Conservation (phyloP, 2,113 vertebrate species). For the Corythornis cristatus region DNA sequence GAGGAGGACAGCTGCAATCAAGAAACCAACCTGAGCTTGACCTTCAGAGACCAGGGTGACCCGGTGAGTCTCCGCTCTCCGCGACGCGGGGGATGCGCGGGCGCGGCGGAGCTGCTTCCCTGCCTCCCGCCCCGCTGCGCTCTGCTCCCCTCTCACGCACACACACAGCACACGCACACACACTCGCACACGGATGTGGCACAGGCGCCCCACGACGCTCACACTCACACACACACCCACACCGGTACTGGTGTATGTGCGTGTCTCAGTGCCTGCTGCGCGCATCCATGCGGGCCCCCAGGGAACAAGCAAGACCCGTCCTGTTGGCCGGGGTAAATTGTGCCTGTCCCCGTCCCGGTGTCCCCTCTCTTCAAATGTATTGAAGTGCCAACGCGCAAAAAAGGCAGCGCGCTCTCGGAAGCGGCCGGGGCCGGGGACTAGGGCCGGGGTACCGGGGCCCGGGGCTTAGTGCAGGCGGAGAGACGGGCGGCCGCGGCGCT, state of each 20-base stretch:
- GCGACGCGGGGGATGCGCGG: slow-evolving; percentile 11
- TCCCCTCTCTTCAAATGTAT: neutral
- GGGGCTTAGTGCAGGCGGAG: neutral
- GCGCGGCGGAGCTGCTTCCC: neutral
- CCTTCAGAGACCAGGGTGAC: slow-evolving; percentile 74
- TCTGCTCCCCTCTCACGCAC: neutral
- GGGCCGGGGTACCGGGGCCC: neutral
- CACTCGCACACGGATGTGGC: neutral
- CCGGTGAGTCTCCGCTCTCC: slow-evolving; percentile 55
- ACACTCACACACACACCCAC: neutral
- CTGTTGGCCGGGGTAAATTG: neutral
- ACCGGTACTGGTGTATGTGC: neutral
- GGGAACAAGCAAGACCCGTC: neutral
- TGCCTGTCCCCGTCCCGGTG: neutral
- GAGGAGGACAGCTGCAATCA: slow-evolving; percentile 18
- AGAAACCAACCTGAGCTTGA: slow-evolving; percentile 58
- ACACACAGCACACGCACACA: neutral
- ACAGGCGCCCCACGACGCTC: neutral
- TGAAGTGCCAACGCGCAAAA: neutral
- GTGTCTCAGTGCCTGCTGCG: neutral
- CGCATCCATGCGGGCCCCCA: neutral
- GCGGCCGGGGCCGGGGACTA: neutral
- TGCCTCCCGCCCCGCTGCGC: neutral
- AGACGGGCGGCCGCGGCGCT: neutral
- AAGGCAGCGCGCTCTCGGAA: neutral